Base-by-base conservation (phyloP, 1,140 invertebrate genomes). In the Lasioglossum albipes region DNA sequence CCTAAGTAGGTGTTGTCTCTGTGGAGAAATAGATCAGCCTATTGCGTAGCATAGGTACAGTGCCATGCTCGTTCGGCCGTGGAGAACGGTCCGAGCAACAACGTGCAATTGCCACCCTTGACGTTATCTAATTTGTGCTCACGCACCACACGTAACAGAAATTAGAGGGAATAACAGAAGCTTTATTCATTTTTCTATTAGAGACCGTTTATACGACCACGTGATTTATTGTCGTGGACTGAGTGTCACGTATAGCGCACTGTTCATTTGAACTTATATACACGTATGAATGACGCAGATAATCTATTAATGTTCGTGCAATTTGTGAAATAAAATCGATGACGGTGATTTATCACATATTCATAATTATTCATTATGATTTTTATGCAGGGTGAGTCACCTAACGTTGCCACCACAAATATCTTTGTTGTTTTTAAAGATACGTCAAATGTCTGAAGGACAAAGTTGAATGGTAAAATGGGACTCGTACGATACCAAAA, bases 61-160 rank as follows among this genome's bases (percentile, higher is more conserved):
- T 66, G 74, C 7, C 41, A 49, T 66, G 74, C 54, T 67, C 70
- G 81, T 36, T 73, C 57, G 59, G 73, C 42, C 36, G 57, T 27
- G 42, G 31, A 59, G 75, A 84, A 79, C 64, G 68, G 74, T 49
- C 31, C 61, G 66, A 41, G 31, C 69, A 57, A 71, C 68, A 57
- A 71, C 68, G 70, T 67, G 81, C 64, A 73, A 84, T 83, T 83
- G 83, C 75, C 57, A 36, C 49, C 57, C 66, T 20, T 16, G 49
- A 79, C 69, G 69, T 83, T 62, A 65, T 69, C 66, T 68, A 69
- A 82, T 73, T 82, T 68, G 66, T n/a, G 62, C 59, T 74, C 71
- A 2, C 13, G 13, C 62, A 7, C 9, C 4, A 16, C 12, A 2
- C 4, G 45, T 36, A 31, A 64, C 61, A 27, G 18, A 36, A 49